Conservation (phyloP, 2,113 vertebrate genomes). For the Pteruthius melanotis region DNA sequence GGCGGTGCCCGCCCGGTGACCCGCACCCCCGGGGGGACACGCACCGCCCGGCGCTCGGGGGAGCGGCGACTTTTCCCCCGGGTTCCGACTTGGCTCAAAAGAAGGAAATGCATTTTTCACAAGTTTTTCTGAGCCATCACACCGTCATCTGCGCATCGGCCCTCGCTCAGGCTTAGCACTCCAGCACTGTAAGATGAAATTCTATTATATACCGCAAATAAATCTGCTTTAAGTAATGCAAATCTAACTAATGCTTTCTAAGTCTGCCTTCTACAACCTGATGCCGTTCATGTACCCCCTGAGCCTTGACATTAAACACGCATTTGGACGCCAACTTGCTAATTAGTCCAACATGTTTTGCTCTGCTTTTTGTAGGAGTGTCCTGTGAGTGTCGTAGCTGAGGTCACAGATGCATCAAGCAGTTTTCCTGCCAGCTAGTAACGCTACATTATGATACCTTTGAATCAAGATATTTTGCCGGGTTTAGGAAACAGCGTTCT, state of each 20-base stretch:
- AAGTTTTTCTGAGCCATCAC: not conserved
- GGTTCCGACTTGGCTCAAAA: not conserved
- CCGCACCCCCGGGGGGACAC: not conserved
- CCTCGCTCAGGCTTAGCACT: not conserved
- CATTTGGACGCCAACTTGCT: not conserved
- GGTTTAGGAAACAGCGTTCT: not conserved
- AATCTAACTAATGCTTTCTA: not conserved
- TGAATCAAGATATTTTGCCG: not conserved
- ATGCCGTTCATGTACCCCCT: not conserved
- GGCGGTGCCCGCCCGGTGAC: not conserved
- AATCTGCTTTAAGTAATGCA: not conserved
- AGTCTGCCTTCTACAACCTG: not conserved
- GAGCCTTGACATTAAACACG: not conserved
- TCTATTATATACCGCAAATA: not conserved
- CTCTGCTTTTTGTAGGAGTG: not conserved
- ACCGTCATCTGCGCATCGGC: not conserved
- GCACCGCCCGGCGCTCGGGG: not conserved
- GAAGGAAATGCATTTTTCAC: not conserved
- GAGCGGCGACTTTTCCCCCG: rapidly evolving
- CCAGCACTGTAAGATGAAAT: not conserved
- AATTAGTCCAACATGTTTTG: not conserved
- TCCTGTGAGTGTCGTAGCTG: not conserved
- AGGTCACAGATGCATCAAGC: not conserved
- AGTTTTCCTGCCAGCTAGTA: not conserved
- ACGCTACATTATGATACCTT: not conserved